These are phyloP conservation scores for Physocephala rufipes DNA, from an alignment of 2,888 invertebrate species.

Conservation along the genomic window DNA sequence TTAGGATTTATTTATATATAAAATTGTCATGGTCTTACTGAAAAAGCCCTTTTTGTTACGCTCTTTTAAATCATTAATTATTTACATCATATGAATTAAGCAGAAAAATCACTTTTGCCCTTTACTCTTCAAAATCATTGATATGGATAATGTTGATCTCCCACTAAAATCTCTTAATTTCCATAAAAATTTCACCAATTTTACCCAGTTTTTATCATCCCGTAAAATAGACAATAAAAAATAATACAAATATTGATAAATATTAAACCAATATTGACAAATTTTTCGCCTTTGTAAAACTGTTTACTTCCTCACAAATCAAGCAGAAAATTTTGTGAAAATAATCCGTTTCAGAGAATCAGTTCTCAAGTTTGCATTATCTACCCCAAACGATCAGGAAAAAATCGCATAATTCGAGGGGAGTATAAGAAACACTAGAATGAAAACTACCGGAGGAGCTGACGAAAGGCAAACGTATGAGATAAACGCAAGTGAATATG, in stretches of 20 bases:
- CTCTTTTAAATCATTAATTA: too few relatives aligned
- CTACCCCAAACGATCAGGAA: slow-evolving; percentile 52
- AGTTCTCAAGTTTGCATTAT: slow-evolving; percentile 44
- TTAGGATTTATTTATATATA: too few relatives aligned
- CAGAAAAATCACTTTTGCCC: too few relatives aligned
- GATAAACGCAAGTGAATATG: slow-evolving; percentile 18
- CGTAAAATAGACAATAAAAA: too few relatives aligned
- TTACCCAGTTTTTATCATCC: neutral
- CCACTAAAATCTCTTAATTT: neutral
- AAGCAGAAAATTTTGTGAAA: slow-evolving; percentile 52
- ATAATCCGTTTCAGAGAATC: slow-evolving; percentile 38
- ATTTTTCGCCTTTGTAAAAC: neutral
- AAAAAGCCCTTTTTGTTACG: too few relatives aligned
- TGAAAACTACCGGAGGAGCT: neutral
- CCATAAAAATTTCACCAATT: neutral
- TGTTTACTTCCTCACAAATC: slow-evolving; percentile 52
- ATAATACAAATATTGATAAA: too few relatives aligned
- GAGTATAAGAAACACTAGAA: neutral
- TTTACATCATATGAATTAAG: too few relatives aligned
- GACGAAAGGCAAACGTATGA: slow-evolving; percentile 17
- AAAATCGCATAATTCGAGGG: slow-evolving; percentile 6
- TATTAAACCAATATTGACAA: neutral
- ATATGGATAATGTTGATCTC: too few relatives aligned
- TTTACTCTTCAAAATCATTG: too few relatives aligned
- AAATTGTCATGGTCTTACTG: too few relatives aligned